Evolutionary conservation across 1,140 invertebrate species (phyloP).

Genomic region (Cataglyphis hispanica): DNA sequence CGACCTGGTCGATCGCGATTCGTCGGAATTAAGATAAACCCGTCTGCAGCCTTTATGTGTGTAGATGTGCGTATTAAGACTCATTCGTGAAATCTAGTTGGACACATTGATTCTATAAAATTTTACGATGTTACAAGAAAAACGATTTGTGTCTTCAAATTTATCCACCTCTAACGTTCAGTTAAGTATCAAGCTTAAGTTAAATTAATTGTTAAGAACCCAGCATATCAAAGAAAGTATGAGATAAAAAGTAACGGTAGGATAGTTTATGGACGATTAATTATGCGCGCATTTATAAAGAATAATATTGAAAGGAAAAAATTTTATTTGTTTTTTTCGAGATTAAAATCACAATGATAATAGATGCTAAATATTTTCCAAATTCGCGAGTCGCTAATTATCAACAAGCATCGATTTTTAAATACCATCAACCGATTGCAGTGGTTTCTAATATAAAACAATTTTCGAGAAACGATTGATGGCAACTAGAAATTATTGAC

Average conservation of each 20-base stretch:
- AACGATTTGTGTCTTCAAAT: neutral
- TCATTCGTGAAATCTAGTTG: constrained; percentile 2
- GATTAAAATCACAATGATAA: neutral
- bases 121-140: constrained; percentile 6
- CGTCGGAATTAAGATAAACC: constrained; percentile 46
- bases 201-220: neutral
- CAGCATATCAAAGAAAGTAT: neutral
- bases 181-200: neutral
- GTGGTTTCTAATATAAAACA: too few relatives aligned
- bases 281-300: neutral
- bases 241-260: neutral
- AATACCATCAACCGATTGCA: too few relatives aligned
- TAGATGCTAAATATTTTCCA: neutral
- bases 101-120: neutral
- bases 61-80: neutral
- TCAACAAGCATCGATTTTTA: too few relatives aligned
- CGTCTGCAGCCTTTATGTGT: constrained; percentile 26
- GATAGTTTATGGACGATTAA: neutral
- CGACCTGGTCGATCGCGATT: constrained; percentile 37
- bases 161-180: neutral
- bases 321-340: neutral
- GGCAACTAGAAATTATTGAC: neutral
- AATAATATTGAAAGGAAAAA: neutral
- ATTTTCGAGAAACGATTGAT: neutral
- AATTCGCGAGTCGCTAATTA: neutral